Base-by-base conservation (phyloP, 2,797 vertebrate species). In the Peromyscus aztecus region DNA sequence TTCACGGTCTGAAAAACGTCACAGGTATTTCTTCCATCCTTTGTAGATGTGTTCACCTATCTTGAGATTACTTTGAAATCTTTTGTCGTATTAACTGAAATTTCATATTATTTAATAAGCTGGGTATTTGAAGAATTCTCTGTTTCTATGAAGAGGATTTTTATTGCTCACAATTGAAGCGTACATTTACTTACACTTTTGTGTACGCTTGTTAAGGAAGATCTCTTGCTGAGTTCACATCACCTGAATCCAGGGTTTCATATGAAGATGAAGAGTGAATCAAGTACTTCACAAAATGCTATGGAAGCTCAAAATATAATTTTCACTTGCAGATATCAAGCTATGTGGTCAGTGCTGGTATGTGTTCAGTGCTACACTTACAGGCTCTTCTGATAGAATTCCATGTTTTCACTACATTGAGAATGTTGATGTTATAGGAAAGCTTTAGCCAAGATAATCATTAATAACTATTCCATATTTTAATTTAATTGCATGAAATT, bases 221-320 rank as follows among this genome's bases (percentile, higher is more conserved):
- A 23, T 8, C 49, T 89, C 67, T 40, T 31, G n/a, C 17, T 63
- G 49, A 81, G 37, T 37, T 94, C 55, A 61, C 9, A 61, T 92
- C 46, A 71, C 27, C 27, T 49, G 37, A 6, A 86, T 63, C 24
- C 46, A 71, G 52, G 94, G 71, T 90, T 96, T 88, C 55, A 59
- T 63, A 55, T 90, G n/a, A 91, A 78, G 29, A 52, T 46, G 40
- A 91, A 59, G 3, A 80, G 27, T 77, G 76, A 93, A 87, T n/a
- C n/a, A 3, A 4, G 7, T 80, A 69, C 57, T 83, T 96, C 11
- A 92, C 77, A 92, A 80, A 95, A 89, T 94, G 37, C 23, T 73
- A 23, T 69, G 6, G 24, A 67, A 69, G 21, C 19, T 94, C 40
- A 55, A 89, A 91, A 84, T 75, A 88, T 16, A 61, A 83, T 40